These are phyloP conservation scores for Megaceryle maxima DNA, from an alignment of 2,113 vertebrate species.

Conservation along the genomic window DNA sequence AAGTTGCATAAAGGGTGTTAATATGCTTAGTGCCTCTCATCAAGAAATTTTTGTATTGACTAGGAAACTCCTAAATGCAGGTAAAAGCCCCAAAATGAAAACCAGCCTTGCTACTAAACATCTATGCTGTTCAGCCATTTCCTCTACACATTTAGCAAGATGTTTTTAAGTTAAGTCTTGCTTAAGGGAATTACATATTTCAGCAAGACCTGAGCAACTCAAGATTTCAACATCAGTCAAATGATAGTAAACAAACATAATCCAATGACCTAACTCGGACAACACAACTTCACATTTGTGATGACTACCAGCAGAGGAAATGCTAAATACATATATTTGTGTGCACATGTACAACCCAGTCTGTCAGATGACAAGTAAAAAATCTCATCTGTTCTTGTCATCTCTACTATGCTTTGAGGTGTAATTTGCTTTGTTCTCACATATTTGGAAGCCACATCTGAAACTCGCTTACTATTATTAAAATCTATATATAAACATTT, in stretches of 20 bases:
- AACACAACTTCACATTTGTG: background rate
- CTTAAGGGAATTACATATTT: background rate
- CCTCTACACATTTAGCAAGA: background rate
- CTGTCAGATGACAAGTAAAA: background rate
- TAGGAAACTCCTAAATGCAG: background rate
- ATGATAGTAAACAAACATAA: constrained; percentile 27
- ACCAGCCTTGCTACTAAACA: background rate
- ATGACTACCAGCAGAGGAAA: background rate
- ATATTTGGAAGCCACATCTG: background rate
- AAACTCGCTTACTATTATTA: background rate
- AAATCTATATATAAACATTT: background rate
- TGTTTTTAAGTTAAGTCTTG: background rate
- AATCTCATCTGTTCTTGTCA: background rate
- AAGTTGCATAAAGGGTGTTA: background rate
- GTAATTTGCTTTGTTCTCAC: background rate
- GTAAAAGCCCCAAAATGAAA: background rate
- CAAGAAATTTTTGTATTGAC: background rate
- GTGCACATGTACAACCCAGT: background rate
- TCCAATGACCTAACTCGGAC: background rate
- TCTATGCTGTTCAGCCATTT: background rate
- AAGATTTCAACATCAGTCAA: constrained; percentile 38
- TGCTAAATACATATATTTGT: background rate
- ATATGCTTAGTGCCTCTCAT: background rate
- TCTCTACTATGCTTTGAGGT: background rate
- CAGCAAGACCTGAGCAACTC: background rate